phyloP scores from a whole-genome alignment of 2,113 vertebrate species.

The Spheniscus mendiculus region DNA sequence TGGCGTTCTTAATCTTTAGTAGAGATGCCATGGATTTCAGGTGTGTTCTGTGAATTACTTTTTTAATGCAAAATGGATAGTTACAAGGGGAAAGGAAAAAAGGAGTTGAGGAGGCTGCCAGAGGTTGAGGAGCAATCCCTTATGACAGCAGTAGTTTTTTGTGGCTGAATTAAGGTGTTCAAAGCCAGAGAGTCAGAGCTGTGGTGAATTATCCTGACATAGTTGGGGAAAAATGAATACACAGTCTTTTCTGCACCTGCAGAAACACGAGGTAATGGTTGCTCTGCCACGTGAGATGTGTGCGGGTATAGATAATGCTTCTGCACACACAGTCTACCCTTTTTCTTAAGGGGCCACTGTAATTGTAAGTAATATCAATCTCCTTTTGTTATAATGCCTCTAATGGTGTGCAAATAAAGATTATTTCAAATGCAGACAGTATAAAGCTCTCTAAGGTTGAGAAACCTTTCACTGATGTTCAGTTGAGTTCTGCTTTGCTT shows the following conservation, averaged over 20 bases:
- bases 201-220: neutral
- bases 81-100: neutral
- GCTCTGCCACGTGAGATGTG: too few relatives aligned
- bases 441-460: neutral
- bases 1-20: neutral
- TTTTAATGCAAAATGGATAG: neutral
- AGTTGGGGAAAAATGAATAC: neutral
- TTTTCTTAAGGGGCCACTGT: neutral
- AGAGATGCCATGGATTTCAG: neutral
- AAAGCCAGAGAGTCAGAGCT: neutral
- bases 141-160: neutral
- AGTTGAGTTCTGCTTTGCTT: neutral
- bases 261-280: neutral
- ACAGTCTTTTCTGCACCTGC: rapidly evolving
- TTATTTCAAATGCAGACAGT: neutral
- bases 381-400: neutral
- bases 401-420: neutral
- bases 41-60: neutral
- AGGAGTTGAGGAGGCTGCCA: neutral
- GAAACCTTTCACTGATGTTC: neutral
- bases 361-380: neutral
- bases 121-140: neutral
- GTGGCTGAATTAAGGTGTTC: neutral
- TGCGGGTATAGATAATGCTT: neutral
- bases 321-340: neutral